These are phyloP conservation scores for Saxidomus purpurata DNA, from an alignment of 1,140 invertebrate genomes.

Conservation along the genomic window DNA sequence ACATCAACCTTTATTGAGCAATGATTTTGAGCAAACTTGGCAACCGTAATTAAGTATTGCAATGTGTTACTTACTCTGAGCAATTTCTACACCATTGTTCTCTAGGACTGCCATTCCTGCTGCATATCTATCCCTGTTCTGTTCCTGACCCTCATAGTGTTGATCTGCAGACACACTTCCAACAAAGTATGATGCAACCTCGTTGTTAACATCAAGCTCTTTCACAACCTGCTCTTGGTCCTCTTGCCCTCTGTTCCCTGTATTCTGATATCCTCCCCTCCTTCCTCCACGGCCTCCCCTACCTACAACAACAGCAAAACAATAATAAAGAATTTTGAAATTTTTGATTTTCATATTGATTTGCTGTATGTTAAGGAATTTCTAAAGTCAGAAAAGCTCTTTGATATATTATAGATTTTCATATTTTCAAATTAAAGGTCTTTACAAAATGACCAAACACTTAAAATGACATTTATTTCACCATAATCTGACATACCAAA, in stretches of 20 bases:
- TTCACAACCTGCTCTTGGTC: conserved; percentile 19
- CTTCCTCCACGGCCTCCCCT: conserved; percentile 13
- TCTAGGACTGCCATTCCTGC: conserved; percentile 80
- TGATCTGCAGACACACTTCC: conserved; percentile 77
- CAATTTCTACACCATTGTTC: conserved; percentile 82
- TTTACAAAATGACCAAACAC: background rate
- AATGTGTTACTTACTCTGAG: conserved; percentile 80
- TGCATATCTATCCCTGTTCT: conserved; percentile 81
- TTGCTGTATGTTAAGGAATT: background rate
- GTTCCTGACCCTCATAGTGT: conserved; percentile 81
- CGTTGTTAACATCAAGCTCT: conserved; percentile 71
- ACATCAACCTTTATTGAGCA: no score
- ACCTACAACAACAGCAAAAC: background rate
- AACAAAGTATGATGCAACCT: conserved; percentile 78
- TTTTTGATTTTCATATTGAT: background rate
- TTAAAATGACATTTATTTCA: background rate
- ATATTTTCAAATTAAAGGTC: background rate
- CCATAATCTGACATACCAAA: no score
- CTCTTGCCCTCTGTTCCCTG: background rate
- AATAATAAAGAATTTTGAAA: no score
- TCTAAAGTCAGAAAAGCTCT: background rate
- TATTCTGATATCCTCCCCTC: background rate
- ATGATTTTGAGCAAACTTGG: no score
- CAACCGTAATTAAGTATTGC: no score
- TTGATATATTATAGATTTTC: background rate